Conservation (phyloP, 2,888 invertebrate genomes). For the Noctua comes region DNA sequence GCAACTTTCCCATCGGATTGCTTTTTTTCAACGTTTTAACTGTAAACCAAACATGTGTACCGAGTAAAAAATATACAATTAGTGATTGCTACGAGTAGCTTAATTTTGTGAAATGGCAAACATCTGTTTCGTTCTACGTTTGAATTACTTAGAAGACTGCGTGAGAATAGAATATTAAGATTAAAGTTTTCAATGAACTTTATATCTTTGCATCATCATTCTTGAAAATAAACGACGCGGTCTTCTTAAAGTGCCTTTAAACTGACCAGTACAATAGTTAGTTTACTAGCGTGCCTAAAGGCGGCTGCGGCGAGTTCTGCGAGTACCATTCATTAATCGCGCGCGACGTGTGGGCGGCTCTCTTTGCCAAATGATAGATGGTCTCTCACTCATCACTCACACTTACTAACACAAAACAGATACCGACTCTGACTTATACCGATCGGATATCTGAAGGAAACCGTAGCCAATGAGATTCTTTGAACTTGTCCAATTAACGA, state of each 20-base stretch:
- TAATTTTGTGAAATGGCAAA: slow-evolving; percentile 34
- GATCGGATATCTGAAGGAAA: slow-evolving; percentile 77
- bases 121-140: slow-evolving; percentile 39
- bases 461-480: slow-evolving; percentile 76
- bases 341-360: slow-evolving; percentile 66
- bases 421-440: slow-evolving; percentile 72
- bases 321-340: slow-evolving; percentile 62
- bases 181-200: background rate
- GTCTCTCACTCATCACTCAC: slow-evolving; percentile 76
- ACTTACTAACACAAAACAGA: slow-evolving; percentile 77
- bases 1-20: slow-evolving; percentile 12
- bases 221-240: background rate
- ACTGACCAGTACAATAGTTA: slow-evolving; percentile 15
- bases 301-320: slow-evolving; percentile 26
- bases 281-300: slow-evolving; percentile 18
- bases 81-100: slow-evolving; percentile 38
- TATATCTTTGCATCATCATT: slow-evolving; percentile 1
- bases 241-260: slow-evolving; percentile 1
- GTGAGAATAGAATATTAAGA: slow-evolving; percentile 24
- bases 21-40: background rate
- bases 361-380: slow-evolving; percentile 78
- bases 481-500: slow-evolving; percentile 76
- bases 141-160: slow-evolving; percentile 12
- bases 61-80: slow-evolving; percentile 19
- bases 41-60: slow-evolving; percentile 27